Conservation (phyloP, 2,888 invertebrate genomes). For the Athetis lepigone region DNA sequence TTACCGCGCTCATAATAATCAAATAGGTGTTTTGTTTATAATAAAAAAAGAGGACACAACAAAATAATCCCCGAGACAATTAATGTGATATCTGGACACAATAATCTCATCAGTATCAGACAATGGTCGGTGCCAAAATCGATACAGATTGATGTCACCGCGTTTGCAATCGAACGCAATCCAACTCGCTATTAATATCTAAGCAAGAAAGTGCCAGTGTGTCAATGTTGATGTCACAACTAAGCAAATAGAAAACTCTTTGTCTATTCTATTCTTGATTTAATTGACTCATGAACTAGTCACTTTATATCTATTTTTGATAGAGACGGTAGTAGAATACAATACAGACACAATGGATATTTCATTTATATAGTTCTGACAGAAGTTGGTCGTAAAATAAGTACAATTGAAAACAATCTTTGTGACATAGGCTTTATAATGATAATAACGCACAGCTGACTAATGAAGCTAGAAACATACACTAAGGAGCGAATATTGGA, state of each 20-base stretch:
- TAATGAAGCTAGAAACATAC: too few species aligned
- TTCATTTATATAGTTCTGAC: too few species aligned
- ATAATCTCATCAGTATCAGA: constrained; percentile 63
- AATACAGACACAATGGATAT: too few species aligned
- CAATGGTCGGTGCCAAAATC: constrained; percentile 72
- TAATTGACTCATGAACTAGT: constrained; percentile 65
- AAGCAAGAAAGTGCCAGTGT: constrained; percentile 76
- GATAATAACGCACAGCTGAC: too few species aligned
- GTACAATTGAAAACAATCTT: too few species aligned
- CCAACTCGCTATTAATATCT: constrained; percentile 72
- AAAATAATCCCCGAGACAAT: constrained; percentile 21
- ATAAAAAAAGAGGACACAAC: not conserved
- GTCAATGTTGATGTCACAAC: constrained; percentile 82
- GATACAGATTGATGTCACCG: constrained; percentile 72
- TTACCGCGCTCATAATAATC: not conserved
- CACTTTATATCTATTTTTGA: constrained; percentile 50
- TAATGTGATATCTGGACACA: constrained; percentile 39
- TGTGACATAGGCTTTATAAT: too few species aligned
- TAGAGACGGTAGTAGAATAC: constrained; percentile 23
- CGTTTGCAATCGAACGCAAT: constrained; percentile 68
- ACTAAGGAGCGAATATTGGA: too few species aligned
- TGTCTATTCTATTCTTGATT: constrained; percentile 66
- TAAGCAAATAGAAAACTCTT: constrained; percentile 65
- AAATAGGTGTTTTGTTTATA: not conserved
- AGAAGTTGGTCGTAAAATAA: too few species aligned